Evolutionary conservation across 2,888 invertebrate genomes (phyloP).

Genomic region (Timandra comae): DNA sequence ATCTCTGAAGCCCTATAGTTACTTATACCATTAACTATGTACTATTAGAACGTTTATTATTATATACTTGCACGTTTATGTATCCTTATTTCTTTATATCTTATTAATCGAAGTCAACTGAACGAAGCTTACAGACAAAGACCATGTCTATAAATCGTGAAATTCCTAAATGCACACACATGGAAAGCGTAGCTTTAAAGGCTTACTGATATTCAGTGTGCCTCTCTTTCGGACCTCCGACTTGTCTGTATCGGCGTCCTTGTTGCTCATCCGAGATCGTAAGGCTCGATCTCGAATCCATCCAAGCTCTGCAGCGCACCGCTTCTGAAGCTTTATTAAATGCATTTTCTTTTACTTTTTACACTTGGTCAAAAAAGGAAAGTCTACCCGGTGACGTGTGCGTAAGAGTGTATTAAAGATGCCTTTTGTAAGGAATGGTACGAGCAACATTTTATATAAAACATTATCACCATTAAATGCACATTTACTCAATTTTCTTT

Average conservation of each 20-base stretch:
- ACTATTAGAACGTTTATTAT: too few species aligned
- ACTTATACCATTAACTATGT: too few species aligned
- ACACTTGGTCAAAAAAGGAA: constrained; percentile 27
- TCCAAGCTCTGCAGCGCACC: constrained; percentile 37
- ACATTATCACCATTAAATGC: not conserved
- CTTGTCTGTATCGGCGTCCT: constrained; percentile 32
- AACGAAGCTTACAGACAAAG: constrained; percentile 17
- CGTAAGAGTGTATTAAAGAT: too few species aligned
- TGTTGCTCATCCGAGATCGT: constrained; percentile 31
- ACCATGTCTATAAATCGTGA: constrained; percentile 26
- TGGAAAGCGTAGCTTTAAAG: constrained; percentile 18
- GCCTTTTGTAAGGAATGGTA: not conserved
- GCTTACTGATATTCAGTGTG: constrained; percentile 28
- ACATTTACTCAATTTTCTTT: too few species aligned
- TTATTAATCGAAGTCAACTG: too few species aligned
- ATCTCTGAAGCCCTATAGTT: too few species aligned
- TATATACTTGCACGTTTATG: too few species aligned
- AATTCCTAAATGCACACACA: constrained; percentile 34
- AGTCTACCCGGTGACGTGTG: constrained; percentile 11
- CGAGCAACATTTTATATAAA: not conserved
- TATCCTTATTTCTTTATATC: too few species aligned
- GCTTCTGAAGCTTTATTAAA: constrained; percentile 40
- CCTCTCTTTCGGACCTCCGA: constrained; percentile 35
- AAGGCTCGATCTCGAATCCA: constrained; percentile 46
- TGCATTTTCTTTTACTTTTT: constrained; percentile 37